Evolutionary conservation across 2,888 invertebrate species (phyloP).

Genomic region (Lasioglossum villosulum): DNA sequence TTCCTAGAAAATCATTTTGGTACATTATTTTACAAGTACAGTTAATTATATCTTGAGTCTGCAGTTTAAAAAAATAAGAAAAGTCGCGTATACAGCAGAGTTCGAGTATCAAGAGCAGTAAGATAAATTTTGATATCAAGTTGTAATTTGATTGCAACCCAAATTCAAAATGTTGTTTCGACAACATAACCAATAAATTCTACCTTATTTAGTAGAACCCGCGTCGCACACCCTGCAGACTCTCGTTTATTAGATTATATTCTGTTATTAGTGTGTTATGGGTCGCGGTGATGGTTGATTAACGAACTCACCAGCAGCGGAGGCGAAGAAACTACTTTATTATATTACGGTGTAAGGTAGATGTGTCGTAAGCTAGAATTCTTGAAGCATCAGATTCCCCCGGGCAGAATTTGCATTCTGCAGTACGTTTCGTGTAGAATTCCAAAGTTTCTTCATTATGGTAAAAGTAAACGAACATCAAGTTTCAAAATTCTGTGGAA

Average conservation of each 20-base stretch:
- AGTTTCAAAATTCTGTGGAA: background rate
- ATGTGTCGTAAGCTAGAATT: background rate
- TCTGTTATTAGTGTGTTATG: background rate
- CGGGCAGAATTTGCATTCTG: background rate
- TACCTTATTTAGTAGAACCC: background rate
- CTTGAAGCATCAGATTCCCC: background rate
- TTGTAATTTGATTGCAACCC: background rate
- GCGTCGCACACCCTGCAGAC: background rate
- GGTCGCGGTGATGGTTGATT: background rate
- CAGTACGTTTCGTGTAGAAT: background rate
- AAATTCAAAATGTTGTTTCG: background rate
- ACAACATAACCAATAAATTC: too few species aligned
- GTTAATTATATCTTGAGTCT: background rate
- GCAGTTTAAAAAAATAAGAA: background rate
- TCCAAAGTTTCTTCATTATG: background rate
- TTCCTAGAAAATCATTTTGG: too few species aligned
- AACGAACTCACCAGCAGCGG: background rate
- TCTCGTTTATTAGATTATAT: background rate
- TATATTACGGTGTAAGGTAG: background rate
- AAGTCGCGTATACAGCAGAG: background rate
- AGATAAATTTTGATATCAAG: background rate
- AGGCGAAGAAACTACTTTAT: background rate
- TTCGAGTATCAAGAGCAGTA: too few species aligned
- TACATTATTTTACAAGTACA: background rate
- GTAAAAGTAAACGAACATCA: background rate